phyloP scores from a whole-genome alignment of 2,888 invertebrate genomes.

The Meganola albula region DNA sequence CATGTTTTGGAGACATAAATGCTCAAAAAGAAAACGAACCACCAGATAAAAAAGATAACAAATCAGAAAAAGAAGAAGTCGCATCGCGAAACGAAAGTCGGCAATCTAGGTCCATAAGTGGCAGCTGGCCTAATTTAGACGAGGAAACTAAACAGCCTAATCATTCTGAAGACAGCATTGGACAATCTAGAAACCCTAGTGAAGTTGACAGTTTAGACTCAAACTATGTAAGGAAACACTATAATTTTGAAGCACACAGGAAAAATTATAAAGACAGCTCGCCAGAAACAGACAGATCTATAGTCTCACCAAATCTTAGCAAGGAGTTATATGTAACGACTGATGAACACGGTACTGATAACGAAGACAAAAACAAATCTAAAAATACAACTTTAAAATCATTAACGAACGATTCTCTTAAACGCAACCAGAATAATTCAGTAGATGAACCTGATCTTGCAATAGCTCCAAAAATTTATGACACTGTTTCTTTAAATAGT shows the following conservation, averaged over 20 bases:
- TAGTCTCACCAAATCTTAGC: slow-evolving; percentile 48
- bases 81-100: slow-evolving; percentile 55
- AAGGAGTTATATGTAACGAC: slow-evolving; percentile 64
- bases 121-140: slow-evolving; percentile 70
- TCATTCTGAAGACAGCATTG: slow-evolving; percentile 69
- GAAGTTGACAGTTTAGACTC: slow-evolving; percentile 79
- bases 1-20: slow-evolving; percentile 72
- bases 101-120: slow-evolving; percentile 59
- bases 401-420: slow-evolving; percentile 64
- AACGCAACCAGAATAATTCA: slow-evolving; percentile 56
- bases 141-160: slow-evolving; percentile 63
- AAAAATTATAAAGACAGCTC: slow-evolving; percentile 68
- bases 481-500: slow-evolving; percentile 48
- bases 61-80: slow-evolving; percentile 56
- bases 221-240: slow-evolving; percentile 77
- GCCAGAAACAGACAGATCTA: slow-evolving; percentile 63
- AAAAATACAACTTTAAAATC: slow-evolving; percentile 70
- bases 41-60: slow-evolving; percentile 42
- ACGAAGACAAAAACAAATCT: slow-evolving; percentile 51
- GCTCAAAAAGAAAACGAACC: slow-evolving; percentile 56
- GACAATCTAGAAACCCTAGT: slow-evolving; percentile 70
- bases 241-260: slow-evolving; percentile 69
- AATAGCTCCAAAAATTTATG: slow-evolving; percentile 37
- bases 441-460: slow-evolving; percentile 32
- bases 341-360: slow-evolving; percentile 59